phyloP scores from a whole-genome alignment of 2,797 vertebrate genomes.

The Parambassis ranga region DNA sequence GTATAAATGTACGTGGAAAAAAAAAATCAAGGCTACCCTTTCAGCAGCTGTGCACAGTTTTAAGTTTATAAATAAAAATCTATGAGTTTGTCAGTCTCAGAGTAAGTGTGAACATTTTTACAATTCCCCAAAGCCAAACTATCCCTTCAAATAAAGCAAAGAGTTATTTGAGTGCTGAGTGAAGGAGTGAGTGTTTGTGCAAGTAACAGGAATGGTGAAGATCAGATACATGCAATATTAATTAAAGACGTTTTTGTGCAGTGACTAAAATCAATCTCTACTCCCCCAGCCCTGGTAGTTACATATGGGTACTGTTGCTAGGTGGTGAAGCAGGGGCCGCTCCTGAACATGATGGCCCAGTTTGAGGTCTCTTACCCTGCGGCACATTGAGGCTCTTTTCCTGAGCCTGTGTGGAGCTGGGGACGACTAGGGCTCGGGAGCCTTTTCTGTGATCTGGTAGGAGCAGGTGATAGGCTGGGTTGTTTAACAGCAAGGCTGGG shows the following conservation, averaged over 20 bases:
- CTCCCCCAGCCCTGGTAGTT: background rate
- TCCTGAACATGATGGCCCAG: slow-evolving; percentile 29
- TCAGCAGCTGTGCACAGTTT: background rate
- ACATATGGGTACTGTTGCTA: background rate
- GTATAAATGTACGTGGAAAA: no score
- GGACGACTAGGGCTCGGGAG: slow-evolving; percentile 78
- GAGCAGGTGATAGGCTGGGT: slow-evolving; percentile 93
- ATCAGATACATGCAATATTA: slow-evolving; percentile 48
- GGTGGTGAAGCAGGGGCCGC: background rate
- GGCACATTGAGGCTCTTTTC: slow-evolving; percentile 89
- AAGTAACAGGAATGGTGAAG: slow-evolving; percentile 32
- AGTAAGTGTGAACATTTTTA: background rate
- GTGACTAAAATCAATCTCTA: background rate
- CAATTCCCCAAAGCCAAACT: slow-evolving; percentile 32
- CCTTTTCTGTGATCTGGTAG: slow-evolving; percentile 90
- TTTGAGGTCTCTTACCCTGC: slow-evolving; percentile 82
- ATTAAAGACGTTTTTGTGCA: background rate
- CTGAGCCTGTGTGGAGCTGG: slow-evolving; percentile 80
- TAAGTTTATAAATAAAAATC: background rate
- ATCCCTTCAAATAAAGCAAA: slow-evolving; percentile 39
- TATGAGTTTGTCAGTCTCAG: background rate
- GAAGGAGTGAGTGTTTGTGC: slow-evolving; percentile 35
- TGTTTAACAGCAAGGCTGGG: slow-evolving; percentile 92
- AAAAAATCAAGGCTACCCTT: background rate
- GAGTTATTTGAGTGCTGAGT: slow-evolving; percentile 20